These are phyloP conservation scores for Garrulus glandarius DNA, from an alignment of 2,797 vertebrate genomes.

Conservation along the genomic window DNA sequence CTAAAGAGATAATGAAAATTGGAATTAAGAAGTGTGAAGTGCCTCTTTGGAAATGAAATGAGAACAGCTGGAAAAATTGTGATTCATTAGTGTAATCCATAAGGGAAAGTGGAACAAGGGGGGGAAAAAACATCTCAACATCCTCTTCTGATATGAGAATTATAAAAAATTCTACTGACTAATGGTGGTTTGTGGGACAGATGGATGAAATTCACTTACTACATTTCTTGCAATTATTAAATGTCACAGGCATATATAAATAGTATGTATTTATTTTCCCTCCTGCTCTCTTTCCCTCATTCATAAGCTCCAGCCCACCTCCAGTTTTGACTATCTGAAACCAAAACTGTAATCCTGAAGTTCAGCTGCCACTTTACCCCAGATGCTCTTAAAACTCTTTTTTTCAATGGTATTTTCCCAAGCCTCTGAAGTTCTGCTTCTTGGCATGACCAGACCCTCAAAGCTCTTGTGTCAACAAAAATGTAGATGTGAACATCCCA, in stretches of 20 bases:
- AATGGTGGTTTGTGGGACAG: conserved; percentile 7
- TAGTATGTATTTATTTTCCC: not conserved
- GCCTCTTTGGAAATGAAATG: not conserved
- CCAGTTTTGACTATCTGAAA: not conserved
- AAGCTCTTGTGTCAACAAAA: not conserved
- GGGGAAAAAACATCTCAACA: not conserved
- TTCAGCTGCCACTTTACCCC: not conserved
- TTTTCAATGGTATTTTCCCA: not conserved
- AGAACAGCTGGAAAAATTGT: not conserved
- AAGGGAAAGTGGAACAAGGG: not conserved
- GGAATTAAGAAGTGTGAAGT: conserved; percentile 6
- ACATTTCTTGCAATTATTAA: conserved; percentile 21
- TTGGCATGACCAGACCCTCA: not conserved
- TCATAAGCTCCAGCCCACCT: not conserved
- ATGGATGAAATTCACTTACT: conserved; percentile 17
- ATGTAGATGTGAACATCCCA: not conserved
- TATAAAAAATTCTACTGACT: not conserved
- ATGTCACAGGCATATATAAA: conserved; percentile 32
- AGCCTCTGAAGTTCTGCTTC: not conserved
- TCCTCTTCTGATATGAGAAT: not conserved
- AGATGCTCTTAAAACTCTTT: not conserved
- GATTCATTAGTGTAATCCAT: not conserved
- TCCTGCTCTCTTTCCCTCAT: conserved; percentile 1
- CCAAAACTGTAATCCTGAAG: not conserved
- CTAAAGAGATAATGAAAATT: conserved; percentile 20